A percentile compares a stretch with the other conserved stretches of the same genome.
Evolutionary conservation across 2,888 invertebrate genomes (phyloP).

Genomic region (Synergus umbraculus): DNA sequence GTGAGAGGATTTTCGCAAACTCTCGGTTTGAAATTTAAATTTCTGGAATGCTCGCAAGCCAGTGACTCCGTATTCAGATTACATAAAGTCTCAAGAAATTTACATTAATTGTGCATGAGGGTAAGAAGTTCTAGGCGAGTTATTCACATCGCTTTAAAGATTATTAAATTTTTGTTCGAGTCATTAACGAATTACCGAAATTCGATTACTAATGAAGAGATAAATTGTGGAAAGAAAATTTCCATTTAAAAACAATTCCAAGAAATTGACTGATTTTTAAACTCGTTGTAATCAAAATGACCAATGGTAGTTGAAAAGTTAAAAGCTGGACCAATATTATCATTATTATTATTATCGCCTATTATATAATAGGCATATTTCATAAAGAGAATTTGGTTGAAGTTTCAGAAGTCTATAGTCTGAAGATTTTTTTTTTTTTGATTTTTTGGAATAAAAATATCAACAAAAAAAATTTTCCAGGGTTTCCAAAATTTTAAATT

Average conservation of each 20-base stretch:
- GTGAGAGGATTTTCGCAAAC: constrained; percentile 13
- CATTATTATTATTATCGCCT: too few species aligned
- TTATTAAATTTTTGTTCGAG: neutral
- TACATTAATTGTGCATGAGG: constrained; percentile 29
- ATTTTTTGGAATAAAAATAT: too few species aligned
- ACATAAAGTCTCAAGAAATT: constrained; percentile 23
- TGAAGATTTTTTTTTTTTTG: too few species aligned
- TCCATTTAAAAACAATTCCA: neutral
- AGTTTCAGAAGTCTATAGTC: too few species aligned
- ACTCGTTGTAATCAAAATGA: constrained; percentile 17
- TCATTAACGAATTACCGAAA: neutral
- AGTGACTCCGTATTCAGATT: neutral
- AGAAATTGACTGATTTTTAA: constrained; percentile 32
- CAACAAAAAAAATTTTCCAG: too few species aligned
- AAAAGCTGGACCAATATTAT: constrained; percentile 28
- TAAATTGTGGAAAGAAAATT: too few species aligned
- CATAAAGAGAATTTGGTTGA: too few species aligned
- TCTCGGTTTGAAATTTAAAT: constrained; percentile 37
- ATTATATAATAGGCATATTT: too few species aligned
- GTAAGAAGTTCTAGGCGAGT: neutral
- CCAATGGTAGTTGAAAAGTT: constrained; percentile 25
- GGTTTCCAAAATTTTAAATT: too few species aligned
- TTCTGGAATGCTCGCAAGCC: constrained; percentile 20
- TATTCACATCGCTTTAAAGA: neutral
- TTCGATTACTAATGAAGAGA: neutral